phyloP scores from a whole-genome alignment of 2,888 invertebrate genomes.

The Philereme transversata region DNA sequence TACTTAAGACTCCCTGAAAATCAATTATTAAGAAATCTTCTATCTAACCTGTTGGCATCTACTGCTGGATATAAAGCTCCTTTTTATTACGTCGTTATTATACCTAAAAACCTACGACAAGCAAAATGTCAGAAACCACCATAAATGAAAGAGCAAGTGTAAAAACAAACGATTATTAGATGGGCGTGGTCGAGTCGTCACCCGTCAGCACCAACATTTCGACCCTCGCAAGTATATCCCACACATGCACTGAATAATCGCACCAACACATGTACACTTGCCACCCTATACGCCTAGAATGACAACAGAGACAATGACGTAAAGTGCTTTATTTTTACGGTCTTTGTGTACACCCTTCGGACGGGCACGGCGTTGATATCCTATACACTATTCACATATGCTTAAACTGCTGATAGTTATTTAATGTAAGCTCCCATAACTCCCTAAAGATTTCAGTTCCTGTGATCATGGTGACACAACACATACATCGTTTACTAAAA shows the following conservation, averaged over 20 bases:
- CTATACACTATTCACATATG: constrained; percentile 15
- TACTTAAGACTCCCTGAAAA: too few relatives aligned
- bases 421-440: constrained; percentile 3
- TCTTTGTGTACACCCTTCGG: constrained; percentile 63
- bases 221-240: constrained; percentile 51
- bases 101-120: constrained; percentile 4
- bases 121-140: constrained; percentile 24
- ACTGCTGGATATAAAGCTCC: too few relatives aligned
- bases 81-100: too few relatives aligned
- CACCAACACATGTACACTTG: constrained; percentile 55
- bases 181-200: constrained; percentile 71
- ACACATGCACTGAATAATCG: constrained; percentile 41
- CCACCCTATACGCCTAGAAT: constrained; percentile 56
- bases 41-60: too few relatives aligned
- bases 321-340: constrained; percentile 79
- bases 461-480: too few relatives aligned
- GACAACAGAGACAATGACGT: constrained; percentile 66
- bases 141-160: constrained; percentile 47
- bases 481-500: too few relatives aligned
- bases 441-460: not conserved
- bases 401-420: constrained; percentile 11
- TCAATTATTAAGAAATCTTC: too few relatives aligned
- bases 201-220: constrained; percentile 63
- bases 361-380: constrained; percentile 39
- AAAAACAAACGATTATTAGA: constrained; percentile 68